Conservation (phyloP, 2,113 vertebrate species). For the Esox niger region DNA sequence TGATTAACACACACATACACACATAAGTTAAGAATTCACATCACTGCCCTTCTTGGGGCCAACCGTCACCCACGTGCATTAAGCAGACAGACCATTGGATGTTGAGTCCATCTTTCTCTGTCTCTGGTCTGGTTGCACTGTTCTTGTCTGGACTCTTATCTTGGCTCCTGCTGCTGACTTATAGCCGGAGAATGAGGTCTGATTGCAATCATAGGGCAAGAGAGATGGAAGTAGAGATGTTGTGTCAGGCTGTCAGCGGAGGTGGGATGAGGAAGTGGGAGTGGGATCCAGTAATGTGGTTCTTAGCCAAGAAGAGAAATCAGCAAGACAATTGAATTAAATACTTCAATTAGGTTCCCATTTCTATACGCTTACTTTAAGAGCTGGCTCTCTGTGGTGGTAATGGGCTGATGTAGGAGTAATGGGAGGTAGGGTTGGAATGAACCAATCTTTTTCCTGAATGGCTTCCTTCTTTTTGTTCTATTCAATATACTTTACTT, state of each 20-base stretch:
- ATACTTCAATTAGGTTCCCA: conserved; percentile 28
- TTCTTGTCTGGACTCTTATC: background rate
- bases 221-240: background rate
- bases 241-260: background rate
- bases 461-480: background rate
- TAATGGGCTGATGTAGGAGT: conserved; percentile 26
- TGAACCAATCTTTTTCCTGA: background rate
- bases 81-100: background rate
- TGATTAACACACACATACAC: background rate
- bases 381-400: background rate
- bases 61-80: background rate
- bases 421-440: background rate
- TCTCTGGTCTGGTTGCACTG: background rate
- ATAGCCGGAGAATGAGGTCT: background rate
- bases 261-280: background rate
- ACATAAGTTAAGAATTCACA: too few species aligned
- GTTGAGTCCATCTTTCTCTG: background rate
- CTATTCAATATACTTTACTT: conserved; percentile 10
- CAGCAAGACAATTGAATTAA: conserved; percentile 31
- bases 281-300: conserved; percentile 11
- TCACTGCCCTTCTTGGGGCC: background rate
- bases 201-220: background rate
- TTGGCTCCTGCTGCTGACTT: background rate
- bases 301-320: conserved; percentile 5
- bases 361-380: background rate